Percentiles rank a stretch among this genome's conserved stretches.
These are phyloP conservation scores for Meda fulgida DNA, from an alignment of 2,797 vertebrate species.

Conservation along the genomic window DNA sequence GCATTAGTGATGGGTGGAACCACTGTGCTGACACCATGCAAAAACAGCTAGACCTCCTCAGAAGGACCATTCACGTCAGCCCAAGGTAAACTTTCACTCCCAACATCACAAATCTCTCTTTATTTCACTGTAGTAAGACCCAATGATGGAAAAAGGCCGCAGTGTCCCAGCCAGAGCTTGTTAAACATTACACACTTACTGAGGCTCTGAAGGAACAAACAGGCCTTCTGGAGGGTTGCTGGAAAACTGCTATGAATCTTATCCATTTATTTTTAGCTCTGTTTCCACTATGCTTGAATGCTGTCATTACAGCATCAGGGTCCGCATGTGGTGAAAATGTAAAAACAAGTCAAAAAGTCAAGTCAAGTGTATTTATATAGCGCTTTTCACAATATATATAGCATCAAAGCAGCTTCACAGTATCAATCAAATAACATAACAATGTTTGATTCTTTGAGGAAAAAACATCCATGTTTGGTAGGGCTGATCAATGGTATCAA, in stretches of 20 bases:
- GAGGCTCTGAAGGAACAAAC: conserved; percentile 36
- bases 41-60: conserved; percentile 31
- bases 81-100: conserved; percentile 29
- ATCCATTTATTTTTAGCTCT: conserved; percentile 44
- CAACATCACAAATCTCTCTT: conserved; percentile 37
- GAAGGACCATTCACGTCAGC: conserved; percentile 8
- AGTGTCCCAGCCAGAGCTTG: conserved; percentile 44
- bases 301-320: conserved; percentile 33
- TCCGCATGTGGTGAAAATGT: conserved; percentile 17
- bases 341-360: too few species aligned
- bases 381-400: too few species aligned
- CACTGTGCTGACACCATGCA: conserved; percentile 7
- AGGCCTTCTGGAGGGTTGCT: conserved; percentile 21
- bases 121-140: conserved; percentile 6
- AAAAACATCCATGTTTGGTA: too few species aligned
- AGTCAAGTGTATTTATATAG: too few species aligned
- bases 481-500: too few species aligned
- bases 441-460: too few species aligned
- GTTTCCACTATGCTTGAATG: conserved; percentile 24
- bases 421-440: too few species aligned
- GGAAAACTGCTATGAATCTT: conserved; percentile 36
- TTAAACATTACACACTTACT: conserved; percentile 50
- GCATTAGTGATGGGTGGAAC: conserved; percentile 21
- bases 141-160: conserved; percentile 42
- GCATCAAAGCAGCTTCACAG: too few species aligned